phyloP scores from a whole-genome alignment of 2,797 vertebrate species.

The Avahi laniger region DNA sequence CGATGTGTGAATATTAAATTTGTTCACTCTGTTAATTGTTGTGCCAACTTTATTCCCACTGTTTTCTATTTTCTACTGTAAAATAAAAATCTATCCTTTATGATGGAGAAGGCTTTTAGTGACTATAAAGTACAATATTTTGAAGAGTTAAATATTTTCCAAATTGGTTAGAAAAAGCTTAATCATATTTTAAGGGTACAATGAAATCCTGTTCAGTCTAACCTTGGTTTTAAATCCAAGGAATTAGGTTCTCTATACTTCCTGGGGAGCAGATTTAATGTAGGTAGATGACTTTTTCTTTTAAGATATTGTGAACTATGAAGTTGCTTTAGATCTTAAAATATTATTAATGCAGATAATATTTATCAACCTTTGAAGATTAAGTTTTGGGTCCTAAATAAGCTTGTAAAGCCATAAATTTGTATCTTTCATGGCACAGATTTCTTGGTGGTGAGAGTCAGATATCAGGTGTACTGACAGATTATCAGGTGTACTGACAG shows the following conservation, averaged over 20 bases:
- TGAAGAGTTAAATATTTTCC: conserved; percentile 24
- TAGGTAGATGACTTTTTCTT: conserved; percentile 13
- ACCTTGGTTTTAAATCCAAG: conserved; percentile 35
- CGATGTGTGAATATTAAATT: background rate
- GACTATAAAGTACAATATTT: conserved; percentile 30
- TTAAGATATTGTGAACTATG: conserved; percentile 19
- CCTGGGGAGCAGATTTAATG: background rate
- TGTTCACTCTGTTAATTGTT: background rate
- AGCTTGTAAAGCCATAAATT: background rate
- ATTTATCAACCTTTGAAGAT: background rate
- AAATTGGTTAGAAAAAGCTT: conserved; percentile 45
- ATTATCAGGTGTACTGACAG: background rate
- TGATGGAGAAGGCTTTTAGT: conserved; percentile 25
- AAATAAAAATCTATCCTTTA: conserved; percentile 44
- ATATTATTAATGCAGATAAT: background rate
- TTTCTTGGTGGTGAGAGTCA: background rate
- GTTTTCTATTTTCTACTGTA: conserved; percentile 23
- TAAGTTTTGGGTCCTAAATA: background rate
- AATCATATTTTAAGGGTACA: conserved; percentile 37
- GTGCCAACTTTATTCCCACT: background rate
- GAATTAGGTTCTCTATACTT: background rate
- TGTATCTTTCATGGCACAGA: background rate
- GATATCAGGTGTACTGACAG: background rate
- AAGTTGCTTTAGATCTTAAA: conserved; percentile 52
- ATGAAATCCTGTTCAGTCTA: conserved; percentile 15